Conservation (phyloP, 2,113 vertebrate genomes). For the Petrocephalus microphthalmus region DNA sequence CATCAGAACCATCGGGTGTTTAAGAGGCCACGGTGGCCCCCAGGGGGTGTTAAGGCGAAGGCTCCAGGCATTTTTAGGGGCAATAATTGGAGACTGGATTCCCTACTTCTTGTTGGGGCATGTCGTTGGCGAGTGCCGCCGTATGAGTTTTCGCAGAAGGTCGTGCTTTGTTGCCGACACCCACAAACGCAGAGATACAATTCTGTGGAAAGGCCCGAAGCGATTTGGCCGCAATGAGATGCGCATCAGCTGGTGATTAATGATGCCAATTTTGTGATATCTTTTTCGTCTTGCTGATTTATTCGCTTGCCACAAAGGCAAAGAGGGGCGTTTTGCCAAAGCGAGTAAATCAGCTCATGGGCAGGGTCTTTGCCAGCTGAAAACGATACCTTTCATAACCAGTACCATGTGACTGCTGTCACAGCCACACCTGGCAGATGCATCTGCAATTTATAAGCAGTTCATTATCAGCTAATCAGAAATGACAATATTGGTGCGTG, state of each 20-base stretch:
- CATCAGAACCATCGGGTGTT: constrained; percentile 58
- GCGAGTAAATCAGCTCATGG: not conserved
- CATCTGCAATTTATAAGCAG: constrained; percentile 18
- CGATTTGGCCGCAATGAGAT: constrained; percentile 12
- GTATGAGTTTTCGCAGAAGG: not conserved
- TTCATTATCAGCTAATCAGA: constrained; percentile 20
- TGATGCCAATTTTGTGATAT: constrained; percentile 18
- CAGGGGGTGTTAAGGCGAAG: constrained; percentile 38
- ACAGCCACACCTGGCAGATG: constrained; percentile 25
- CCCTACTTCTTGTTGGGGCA: not conserved
- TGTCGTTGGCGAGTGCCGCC: not conserved
- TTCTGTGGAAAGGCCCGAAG: not conserved
- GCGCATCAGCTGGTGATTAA: constrained; percentile 45
- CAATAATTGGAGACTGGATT: constrained; percentile 61
- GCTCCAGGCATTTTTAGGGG: constrained; percentile 54
- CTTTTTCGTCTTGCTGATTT: constrained; percentile 27
- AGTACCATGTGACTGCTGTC: constrained; percentile 29
- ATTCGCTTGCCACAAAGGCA: constrained; percentile 36
- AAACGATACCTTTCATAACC: constrained; percentile 36
- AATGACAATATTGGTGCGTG: constrained; percentile 26
- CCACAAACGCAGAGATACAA: not conserved
- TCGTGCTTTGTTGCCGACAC: not conserved
- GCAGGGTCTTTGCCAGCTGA: constrained; percentile 29
- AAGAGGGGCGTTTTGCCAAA: constrained; percentile 30
- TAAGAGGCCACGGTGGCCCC: constrained; percentile 32